Percentiles rank a stretch among this genome's conserved stretches.
phyloP scores from a whole-genome alignment of 2,113 vertebrate species.

The Ranitomeya imitator region DNA sequence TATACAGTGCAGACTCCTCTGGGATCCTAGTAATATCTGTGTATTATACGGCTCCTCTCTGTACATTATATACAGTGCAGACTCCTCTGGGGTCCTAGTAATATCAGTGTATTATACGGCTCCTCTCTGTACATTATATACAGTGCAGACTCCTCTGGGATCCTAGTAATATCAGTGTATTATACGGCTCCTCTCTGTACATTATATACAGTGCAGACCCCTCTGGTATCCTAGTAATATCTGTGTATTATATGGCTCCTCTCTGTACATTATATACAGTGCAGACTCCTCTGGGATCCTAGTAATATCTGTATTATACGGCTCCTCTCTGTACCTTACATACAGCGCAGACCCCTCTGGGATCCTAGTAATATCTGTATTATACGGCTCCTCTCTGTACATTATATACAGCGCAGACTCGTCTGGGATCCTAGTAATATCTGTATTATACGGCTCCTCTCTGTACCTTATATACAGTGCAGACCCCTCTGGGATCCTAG shows the following conservation, averaged over 20 bases:
- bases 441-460: background rate
- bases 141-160: background rate
- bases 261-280: background rate
- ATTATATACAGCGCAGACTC: too few species aligned
- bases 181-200: background rate
- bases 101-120: background rate
- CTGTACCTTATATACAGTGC: too few species aligned
- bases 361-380: conserved; percentile 14
- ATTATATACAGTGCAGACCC: too few species aligned
- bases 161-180: conserved; percentile 8
- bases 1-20: background rate
- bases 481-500: background rate
- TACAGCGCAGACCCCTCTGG: too few species aligned
- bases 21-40: conserved; percentile 16
- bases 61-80: background rate
- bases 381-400: background rate
- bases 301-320: background rate
- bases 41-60: background rate
- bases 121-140: background rate
- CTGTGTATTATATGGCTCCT: background rate
- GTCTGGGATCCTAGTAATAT: background rate
- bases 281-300: background rate
- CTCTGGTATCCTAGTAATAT: background rate
- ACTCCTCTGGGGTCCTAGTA: background rate
- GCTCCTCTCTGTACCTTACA: background rate